A percentile compares a stretch with the other conserved stretches of the same genome.
phyloP scores from a whole-genome alignment of 2,797 vertebrate species.

The Lindbergichthys nudifrons region DNA sequence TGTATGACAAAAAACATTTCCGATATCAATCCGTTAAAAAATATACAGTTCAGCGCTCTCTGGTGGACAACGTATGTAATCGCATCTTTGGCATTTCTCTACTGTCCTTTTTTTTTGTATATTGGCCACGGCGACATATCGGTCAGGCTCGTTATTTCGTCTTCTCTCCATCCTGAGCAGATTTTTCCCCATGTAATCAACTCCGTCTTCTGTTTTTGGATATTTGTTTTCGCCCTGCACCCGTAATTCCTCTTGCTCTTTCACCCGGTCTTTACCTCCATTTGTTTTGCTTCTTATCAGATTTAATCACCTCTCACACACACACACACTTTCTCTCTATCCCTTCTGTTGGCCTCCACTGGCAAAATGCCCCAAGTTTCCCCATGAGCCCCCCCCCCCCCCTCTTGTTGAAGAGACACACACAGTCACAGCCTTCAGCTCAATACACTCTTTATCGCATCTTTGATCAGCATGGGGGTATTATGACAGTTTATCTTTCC shows the following conservation, averaged over 20 bases:
- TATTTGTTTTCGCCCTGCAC: not conserved
- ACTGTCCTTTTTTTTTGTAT: not conserved
- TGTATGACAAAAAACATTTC: not conserved
- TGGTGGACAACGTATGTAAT: constrained; percentile 21
- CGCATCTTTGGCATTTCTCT: not conserved
- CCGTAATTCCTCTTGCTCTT: constrained; percentile 57
- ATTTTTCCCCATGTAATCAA: not conserved
- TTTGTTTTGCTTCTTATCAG: constrained; percentile 70
- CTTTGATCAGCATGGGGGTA: constrained; percentile 73
- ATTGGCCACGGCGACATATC: not conserved
- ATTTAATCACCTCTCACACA: constrained; percentile 36
- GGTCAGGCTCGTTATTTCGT: not conserved
- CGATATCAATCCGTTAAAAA: not conserved
- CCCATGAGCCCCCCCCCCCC: constrained; percentile 65
- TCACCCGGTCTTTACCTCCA: constrained; percentile 71
- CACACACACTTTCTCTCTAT: constrained; percentile 42
- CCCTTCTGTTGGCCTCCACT: constrained; percentile 74
- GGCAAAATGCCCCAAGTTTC: constrained; percentile 72
- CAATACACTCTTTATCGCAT: constrained; percentile 58
- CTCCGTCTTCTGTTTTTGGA: constrained; percentile 7
- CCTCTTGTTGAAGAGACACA: constrained; percentile 34
- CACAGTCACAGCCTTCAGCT: constrained; percentile 26
- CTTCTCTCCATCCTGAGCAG: not conserved
- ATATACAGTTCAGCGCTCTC: constrained; percentile 17
- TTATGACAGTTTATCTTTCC: constrained; percentile 74